phyloP scores from a whole-genome alignment of 2,113 vertebrate genomes.

The Acrocephalus arundinaceus region DNA sequence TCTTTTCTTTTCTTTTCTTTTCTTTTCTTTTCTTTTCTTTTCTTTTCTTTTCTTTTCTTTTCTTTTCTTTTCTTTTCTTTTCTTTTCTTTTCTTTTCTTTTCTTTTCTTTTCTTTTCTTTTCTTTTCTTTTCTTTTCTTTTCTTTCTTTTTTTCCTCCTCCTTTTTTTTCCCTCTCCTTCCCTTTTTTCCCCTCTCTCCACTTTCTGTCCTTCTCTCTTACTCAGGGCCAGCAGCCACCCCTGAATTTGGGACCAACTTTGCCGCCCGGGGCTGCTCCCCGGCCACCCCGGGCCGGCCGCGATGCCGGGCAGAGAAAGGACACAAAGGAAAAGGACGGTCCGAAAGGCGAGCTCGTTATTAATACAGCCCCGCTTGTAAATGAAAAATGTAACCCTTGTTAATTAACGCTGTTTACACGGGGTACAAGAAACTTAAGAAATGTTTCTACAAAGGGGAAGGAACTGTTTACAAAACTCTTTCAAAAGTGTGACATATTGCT shows the following conservation, averaged over 20 bases:
- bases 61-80: fast-evolving
- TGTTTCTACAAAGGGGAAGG: constrained; percentile 77
- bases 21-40: fast-evolving
- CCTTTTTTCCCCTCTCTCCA: fast-evolving
- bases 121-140: fast-evolving
- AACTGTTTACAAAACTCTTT: constrained; percentile 81
- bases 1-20: fast-evolving
- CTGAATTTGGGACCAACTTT: not conserved
- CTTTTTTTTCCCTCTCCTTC: fast-evolving
- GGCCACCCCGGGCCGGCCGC: not conserved
- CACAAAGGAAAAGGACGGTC: constrained; percentile 3
- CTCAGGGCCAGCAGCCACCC: not conserved
- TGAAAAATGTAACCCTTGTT: constrained; percentile 71
- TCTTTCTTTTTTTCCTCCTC: fast-evolving
- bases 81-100: fast-evolving
- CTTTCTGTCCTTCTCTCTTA: not conserved
- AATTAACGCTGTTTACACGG: constrained; percentile 73
- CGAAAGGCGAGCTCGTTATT: constrained; percentile 1
- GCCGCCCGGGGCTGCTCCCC: not conserved
- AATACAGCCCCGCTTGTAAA: constrained; percentile 13
- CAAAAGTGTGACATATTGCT: constrained; percentile 79
- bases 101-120: fast-evolving
- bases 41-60: fast-evolving
- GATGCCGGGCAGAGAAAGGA: not conserved
- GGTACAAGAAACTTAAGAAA: constrained; percentile 74